Percentiles rank a stretch among this genome's conserved stretches.
phyloP scores from a whole-genome alignment of 2,888 invertebrate genomes.

The Dolomedes plantarius region DNA sequence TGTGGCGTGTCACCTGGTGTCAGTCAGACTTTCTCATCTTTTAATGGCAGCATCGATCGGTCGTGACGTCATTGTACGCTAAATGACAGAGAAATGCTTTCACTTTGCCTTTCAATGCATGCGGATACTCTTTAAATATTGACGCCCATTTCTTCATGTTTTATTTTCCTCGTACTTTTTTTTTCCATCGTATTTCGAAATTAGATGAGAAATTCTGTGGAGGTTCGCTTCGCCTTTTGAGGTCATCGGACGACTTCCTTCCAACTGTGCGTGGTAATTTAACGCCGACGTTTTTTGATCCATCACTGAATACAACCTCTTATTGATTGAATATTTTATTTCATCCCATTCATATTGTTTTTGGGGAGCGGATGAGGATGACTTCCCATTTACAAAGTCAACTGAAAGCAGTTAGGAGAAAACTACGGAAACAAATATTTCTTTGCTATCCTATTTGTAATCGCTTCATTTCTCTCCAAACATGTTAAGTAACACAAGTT shows the following conservation, averaged over 20 bases:
- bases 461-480: no score
- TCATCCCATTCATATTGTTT: no score
- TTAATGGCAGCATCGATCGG: conserved; percentile 17
- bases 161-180: conserved; percentile 12
- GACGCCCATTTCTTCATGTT: conserved; percentile 8
- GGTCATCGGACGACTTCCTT: neutral
- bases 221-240: neutral
- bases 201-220: neutral
- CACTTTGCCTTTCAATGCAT: conserved; percentile 1
- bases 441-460: no score
- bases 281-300: no score
- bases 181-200: neutral
- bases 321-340: no score
- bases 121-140: conserved; percentile 48
- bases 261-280: no score
- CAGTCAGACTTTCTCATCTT: conserved; percentile 1
- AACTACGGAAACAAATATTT: no score
- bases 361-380: no score
- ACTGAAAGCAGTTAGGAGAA: no score
- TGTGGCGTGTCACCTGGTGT: conserved; percentile 11
- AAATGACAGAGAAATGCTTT: conserved; percentile 20
- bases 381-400: no score
- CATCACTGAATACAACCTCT: no score
- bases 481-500: no score
- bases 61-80: conserved; percentile 22